Evolutionary conservation across 2,888 invertebrate genomes (phyloP).

Genomic region (Hololepta plana): DNA sequence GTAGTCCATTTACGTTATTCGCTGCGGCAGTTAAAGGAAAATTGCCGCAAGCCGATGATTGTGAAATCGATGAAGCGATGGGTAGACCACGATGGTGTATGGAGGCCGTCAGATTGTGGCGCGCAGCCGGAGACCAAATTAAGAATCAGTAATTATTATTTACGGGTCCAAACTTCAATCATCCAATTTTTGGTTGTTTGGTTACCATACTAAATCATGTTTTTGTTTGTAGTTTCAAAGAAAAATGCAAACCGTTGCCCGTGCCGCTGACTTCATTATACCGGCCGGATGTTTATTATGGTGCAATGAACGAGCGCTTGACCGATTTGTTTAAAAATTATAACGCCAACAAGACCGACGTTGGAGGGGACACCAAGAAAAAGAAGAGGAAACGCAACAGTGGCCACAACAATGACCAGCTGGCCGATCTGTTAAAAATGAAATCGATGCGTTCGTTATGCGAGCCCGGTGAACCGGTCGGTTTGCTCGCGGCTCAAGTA

Average conservation of each 20-base stretch:
- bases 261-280: slow-evolving; percentile 55
- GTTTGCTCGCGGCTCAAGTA: slow-evolving; percentile 80
- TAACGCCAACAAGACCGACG: slow-evolving; percentile 22
- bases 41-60: slow-evolving; percentile 27
- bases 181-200: too few species aligned
- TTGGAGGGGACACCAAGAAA: not conserved
- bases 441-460: slow-evolving; percentile 64
- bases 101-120: too few species aligned
- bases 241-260: slow-evolving; percentile 33
- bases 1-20: slow-evolving; percentile 42
- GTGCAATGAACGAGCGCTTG: slow-evolving; percentile 69
- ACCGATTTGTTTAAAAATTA: slow-evolving; percentile 47
- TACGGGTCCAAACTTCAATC: not conserved
- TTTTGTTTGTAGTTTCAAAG: slow-evolving; percentile 12
- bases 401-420: too few species aligned
- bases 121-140: slow-evolving; percentile 32
- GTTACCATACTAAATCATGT: not conserved
- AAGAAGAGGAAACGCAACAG: slow-evolving; percentile 9
- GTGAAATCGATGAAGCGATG: slow-evolving; percentile 28
- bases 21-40: slow-evolving; percentile 32
- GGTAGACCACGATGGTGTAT: too few species aligned
- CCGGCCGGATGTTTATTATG: slow-evolving; percentile 60
- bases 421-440: slow-evolving; percentile 52
- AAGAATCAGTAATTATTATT: slow-evolving; percentile 27
- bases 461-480: slow-evolving; percentile 91